phyloP scores from a whole-genome alignment of 2,888 invertebrate species.

The Caenorhabditis drosophilae region DNA sequence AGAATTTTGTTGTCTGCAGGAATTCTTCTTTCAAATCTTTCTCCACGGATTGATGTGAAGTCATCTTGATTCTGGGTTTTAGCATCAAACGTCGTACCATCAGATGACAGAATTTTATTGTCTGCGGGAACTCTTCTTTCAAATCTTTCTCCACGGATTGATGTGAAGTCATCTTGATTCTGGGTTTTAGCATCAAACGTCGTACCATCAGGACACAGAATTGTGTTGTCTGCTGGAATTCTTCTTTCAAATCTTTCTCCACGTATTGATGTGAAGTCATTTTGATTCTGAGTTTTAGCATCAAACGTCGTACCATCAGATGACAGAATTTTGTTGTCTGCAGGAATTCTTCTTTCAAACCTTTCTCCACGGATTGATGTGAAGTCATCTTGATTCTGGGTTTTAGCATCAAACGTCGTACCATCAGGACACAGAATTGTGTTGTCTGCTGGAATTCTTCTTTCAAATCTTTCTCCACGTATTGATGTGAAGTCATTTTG shows the following conservation, averaged over 20 bases:
- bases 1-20: not conserved
- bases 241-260: too few species aligned
- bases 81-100: not conserved
- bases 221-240: not conserved
- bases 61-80: constrained; percentile 2
- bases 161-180: not conserved
- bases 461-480: constrained; percentile 7
- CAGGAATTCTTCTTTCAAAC: not conserved
- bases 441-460: constrained; percentile 4
- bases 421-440: constrained; percentile 9
- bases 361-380: not conserved
- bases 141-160: constrained; percentile 8
- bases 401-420: constrained; percentile 2
- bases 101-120: not conserved
- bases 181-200: too few species aligned
- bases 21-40: not conserved
- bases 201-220: not conserved
- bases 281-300: not conserved
- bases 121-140: constrained; percentile 6
- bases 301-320: not conserved
- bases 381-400: constrained; percentile 3
- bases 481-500: constrained; percentile 5
- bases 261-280: not conserved
- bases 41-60: not conserved
- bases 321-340: not conserved